Conservation (phyloP, 2,113 vertebrate genomes). For the Pheucticus melanocephalus region DNA sequence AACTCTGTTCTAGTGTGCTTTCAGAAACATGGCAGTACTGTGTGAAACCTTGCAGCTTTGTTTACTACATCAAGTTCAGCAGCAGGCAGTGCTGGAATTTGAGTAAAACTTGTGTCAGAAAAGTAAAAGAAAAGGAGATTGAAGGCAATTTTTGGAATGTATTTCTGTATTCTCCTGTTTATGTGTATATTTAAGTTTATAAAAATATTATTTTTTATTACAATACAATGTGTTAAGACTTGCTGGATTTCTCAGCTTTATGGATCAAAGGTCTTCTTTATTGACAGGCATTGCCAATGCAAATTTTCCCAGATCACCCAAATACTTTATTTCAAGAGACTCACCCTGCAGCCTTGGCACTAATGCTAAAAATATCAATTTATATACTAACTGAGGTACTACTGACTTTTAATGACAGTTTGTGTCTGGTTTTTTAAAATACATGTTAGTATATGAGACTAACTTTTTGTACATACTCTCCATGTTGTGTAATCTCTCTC, state of each 20-base stretch:
- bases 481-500: fast-evolving
- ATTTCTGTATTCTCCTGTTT: not conserved
- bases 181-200: not conserved
- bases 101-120: not conserved
- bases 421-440: not conserved
- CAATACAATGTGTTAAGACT: not conserved
- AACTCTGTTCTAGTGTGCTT: slow-evolving; percentile 43
- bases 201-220: not conserved
- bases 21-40: slow-evolving; percentile 22
- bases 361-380: not conserved
- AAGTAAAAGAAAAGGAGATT: not conserved
- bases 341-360: not conserved
- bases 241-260: not conserved
- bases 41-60: slow-evolving; percentile 51
- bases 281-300: not conserved
- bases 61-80: slow-evolving; percentile 25
- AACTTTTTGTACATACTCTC: not conserved
- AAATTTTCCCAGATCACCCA: not conserved
- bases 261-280: not conserved
- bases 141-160: not conserved
- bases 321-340: not conserved
- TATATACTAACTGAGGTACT: not conserved
- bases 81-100: not conserved
- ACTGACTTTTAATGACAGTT: not conserved
- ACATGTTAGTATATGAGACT: not conserved